Evolutionary conservation across 2,888 invertebrate genomes (phyloP).

Genomic region (Gymnoscelis rufifasciata): DNA sequence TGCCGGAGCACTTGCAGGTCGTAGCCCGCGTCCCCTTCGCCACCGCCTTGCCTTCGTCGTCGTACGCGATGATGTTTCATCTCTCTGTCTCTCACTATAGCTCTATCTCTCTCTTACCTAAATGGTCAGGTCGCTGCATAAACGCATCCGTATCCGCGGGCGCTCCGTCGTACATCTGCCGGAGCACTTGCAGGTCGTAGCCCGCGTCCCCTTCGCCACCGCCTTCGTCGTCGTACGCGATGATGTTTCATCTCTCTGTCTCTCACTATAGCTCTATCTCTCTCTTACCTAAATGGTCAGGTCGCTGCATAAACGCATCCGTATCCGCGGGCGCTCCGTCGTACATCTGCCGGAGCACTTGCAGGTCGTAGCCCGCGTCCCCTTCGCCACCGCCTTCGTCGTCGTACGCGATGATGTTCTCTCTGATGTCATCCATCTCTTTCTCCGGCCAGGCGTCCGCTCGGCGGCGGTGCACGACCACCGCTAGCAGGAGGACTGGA

Average conservation of each 20-base stretch:
- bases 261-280: no score
- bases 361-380: conserved; percentile 94
- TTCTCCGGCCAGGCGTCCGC: conserved; percentile 93
- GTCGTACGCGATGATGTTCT: conserved; percentile 98
- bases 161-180: not conserved
- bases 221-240: no score
- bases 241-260: no score
- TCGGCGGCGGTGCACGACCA: conserved; percentile 92
- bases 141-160: no score
- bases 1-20: no score
- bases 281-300: conserved; percentile 32
- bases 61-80: no score
- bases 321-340: conserved; percentile 79
- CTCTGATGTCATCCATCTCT: conserved; percentile 96
- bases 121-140: not conserved
- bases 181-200: no score
- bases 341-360: conserved; percentile 85
- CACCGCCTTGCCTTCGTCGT: no score
- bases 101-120: not conserved
- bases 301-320: conserved; percentile 72
- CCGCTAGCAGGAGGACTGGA: conserved; percentile 89
- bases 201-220: no score
- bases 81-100: no score
- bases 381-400: conserved; percentile 99
- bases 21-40: no score